These are phyloP conservation scores for Abramis brama DNA, from an alignment of 2,113 vertebrate genomes.

Conservation along the genomic window DNA sequence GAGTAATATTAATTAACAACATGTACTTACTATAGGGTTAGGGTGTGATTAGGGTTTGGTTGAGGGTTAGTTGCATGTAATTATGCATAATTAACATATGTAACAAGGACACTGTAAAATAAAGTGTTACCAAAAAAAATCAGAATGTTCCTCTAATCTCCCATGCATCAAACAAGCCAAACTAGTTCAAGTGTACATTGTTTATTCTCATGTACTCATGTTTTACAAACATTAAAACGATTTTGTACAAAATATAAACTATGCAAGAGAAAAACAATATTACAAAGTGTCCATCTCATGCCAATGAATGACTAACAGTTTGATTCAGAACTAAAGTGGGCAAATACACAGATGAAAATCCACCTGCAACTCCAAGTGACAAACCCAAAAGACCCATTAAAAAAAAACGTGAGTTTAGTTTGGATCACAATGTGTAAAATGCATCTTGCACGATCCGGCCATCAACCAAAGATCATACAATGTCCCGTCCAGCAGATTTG, in stretches of 20 bases:
- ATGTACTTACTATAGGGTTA: too few species aligned
- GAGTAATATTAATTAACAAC: too few species aligned
- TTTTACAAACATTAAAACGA: conserved; percentile 69
- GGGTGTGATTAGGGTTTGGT: too few species aligned
- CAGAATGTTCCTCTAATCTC: neutral
- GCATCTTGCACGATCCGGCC: neutral
- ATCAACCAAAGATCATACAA: neutral
- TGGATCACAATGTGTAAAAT: too few species aligned
- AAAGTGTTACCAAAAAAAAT: too few species aligned
- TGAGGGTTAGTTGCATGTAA: too few species aligned
- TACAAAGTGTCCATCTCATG: conserved; percentile 62
- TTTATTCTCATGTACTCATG: conserved; percentile 59
- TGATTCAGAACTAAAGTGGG: conserved; percentile 7
- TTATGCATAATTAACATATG: too few species aligned
- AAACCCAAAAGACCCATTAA: neutral
- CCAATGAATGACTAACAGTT: conserved; percentile 33
- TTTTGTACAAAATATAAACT: conserved; percentile 79
- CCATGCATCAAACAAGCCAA: neutral
- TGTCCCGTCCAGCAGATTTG: neutral
- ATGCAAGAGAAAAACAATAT: conserved; percentile 60
- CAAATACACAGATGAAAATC: neutral
- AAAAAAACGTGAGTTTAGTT: too few species aligned
- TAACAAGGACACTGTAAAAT: too few species aligned
- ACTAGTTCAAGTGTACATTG: conserved; percentile 64
- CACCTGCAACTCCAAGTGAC: neutral